A percentile compares a stretch with the other conserved stretches of the same genome.
phyloP scores from a whole-genome alignment of 2,113 vertebrate species.

The Callospermophilus lateralis region DNA sequence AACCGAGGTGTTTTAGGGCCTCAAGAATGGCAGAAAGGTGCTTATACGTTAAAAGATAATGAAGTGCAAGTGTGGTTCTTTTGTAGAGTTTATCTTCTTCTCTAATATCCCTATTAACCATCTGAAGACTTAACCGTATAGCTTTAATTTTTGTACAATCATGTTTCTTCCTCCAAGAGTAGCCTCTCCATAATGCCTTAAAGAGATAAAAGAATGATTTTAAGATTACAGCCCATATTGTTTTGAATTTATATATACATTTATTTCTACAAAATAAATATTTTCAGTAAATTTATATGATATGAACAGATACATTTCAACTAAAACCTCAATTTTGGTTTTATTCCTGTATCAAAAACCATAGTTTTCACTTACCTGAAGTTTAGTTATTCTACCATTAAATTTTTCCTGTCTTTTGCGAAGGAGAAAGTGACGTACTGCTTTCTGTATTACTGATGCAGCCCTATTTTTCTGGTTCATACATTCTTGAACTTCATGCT shows the following conservation, averaged over 20 bases:
- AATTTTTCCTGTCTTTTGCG: conserved; percentile 82
- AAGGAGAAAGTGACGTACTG: conserved; percentile 84
- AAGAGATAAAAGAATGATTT: background rate
- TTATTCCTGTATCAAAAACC: background rate
- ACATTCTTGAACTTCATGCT: conserved; percentile 84
- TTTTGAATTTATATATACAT: background rate
- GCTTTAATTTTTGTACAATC: conserved; percentile 89
- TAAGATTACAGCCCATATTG: background rate
- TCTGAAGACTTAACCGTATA: conserved; percentile 88
- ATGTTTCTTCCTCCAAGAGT: conserved; percentile 90
- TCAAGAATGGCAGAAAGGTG: conserved; percentile 94
- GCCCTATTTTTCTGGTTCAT: conserved; percentile 85
- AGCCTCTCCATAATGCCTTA: conserved; percentile 97
- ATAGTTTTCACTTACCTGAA: conserved; percentile 89
- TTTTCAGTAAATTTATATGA: background rate
- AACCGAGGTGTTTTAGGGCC: conserved; percentile 95
- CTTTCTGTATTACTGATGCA: conserved; percentile 88
- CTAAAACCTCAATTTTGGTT: background rate
- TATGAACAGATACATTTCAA: background rate
- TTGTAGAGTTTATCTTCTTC: conserved; percentile 94
- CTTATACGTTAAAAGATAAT: conserved; percentile 92
- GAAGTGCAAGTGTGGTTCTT: conserved; percentile 92
- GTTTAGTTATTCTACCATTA: conserved; percentile 86
- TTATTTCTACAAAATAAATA: background rate
- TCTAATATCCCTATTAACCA: conserved; percentile 86